Evolutionary conservation across 2,113 vertebrate species (phyloP).

Genomic region (Plecturocebus donacophilus): DNA sequence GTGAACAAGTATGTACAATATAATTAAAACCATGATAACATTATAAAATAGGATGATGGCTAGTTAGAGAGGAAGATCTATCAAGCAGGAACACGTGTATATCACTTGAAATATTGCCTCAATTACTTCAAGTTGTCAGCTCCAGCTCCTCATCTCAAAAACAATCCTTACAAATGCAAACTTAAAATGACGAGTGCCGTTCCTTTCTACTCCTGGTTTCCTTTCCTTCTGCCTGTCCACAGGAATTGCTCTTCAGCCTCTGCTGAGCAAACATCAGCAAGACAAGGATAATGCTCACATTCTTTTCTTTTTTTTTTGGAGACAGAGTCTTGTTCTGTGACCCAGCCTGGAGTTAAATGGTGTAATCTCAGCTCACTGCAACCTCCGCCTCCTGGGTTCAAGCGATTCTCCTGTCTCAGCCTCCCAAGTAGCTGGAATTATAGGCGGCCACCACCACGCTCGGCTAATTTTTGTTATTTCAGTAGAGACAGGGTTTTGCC

Average conservation of each 20-base stretch:
- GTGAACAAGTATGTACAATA: slow-evolving; percentile 62
- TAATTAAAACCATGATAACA: slow-evolving; percentile 63
- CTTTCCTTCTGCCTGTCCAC: slow-evolving; percentile 18
- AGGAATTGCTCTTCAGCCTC: slow-evolving; percentile 22
- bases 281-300: neutral
- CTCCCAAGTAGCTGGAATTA: too few relatives aligned
- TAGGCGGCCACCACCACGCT: too few relatives aligned
- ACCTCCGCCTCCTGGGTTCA: too few relatives aligned
- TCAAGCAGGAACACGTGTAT: slow-evolving; percentile 15
- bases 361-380: too few relatives aligned
- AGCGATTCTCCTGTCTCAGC: too few relatives aligned
- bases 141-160: slow-evolving; percentile 32
- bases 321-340: too few relatives aligned
- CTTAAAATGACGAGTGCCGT: slow-evolving; percentile 31
- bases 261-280: neutral
- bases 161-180: slow-evolving; percentile 25
- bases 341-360: too few relatives aligned
- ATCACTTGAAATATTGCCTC: slow-evolving; percentile 73
- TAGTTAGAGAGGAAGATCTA: slow-evolving; percentile 57
- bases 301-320: too few relatives aligned
- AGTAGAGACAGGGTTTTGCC: too few relatives aligned
- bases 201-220: slow-evolving; percentile 17
- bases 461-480: too few relatives aligned
- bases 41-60: slow-evolving; percentile 62
- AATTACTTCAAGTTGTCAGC: slow-evolving; percentile 23